Base-by-base conservation (phyloP, 35 echinoderm and acorn worm genomes). In the Heliocidaris tuberculata region DNA sequence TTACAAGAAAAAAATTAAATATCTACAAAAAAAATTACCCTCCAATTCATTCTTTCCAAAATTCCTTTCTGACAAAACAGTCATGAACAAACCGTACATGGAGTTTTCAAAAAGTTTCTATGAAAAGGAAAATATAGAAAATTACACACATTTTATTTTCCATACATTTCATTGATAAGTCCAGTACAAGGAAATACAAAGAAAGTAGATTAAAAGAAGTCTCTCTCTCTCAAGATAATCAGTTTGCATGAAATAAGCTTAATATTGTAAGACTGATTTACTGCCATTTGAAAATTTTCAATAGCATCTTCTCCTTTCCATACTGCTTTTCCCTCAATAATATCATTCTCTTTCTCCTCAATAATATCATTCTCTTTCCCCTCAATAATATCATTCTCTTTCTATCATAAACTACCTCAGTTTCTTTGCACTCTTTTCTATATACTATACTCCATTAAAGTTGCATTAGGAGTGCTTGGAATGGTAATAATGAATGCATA, bases 381-480 rank as follows among this genome's bases (percentile, higher is more conserved):
- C 86, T 89, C 10, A 17, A 32, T 32, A 7, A 89, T n/a, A 48
- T 89, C 31, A 47, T 89, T 89, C 3, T 47, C 31, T 24, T 1
- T 86, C 21, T 86, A 86, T 21, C 85, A 30, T 30, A 48, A 16
- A 47, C 30, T n/a, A 32, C 47, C 32, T 89, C 87, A 16, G 16
- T 89, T 47, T 89, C 87, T 48, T 35, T 89, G 2, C 87, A 31
- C 87, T 89, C 87, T 48, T 32, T 86, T 17, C 87, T 88, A 21
- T 30, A 48, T 89, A 27, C 87, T 47, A 47, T 9, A 89, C 31
- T 89, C 87, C 35, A 89, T 89, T 89, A 89, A 89, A 89, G 31
- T 89, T 89, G 47, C 87, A 89, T 89, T 47, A 89, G 47, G 87
- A 47, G 87, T 48, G 87, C 87, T 89, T 89, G 87, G 19, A 7